Conservation (phyloP, 2,888 invertebrate species). For the Hedya salicella region DNA sequence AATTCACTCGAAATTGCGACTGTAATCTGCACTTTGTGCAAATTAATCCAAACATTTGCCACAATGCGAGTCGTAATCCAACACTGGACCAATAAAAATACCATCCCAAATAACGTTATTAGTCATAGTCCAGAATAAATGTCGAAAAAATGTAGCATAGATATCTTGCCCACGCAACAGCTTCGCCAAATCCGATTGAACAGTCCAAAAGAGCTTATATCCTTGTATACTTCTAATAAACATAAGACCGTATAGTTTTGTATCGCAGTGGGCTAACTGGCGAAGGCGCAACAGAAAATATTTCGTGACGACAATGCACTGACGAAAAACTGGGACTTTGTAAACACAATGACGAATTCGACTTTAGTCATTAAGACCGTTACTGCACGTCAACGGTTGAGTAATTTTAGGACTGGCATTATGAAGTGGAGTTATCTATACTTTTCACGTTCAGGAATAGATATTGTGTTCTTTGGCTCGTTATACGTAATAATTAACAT, state of each 20-base stretch:
- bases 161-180: slow-evolving; percentile 64
- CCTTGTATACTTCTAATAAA: neutral
- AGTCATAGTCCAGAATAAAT: slow-evolving; percentile 74
- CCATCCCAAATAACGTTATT: slow-evolving; percentile 70
- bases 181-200: slow-evolving; percentile 59
- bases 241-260: slow-evolving; percentile 25
- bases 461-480: slow-evolving; percentile 25
- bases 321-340: slow-evolving; percentile 51
- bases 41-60: slow-evolving; percentile 60
- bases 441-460: slow-evolving; percentile 23
- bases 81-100: slow-evolving; percentile 72
- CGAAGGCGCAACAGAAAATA: slow-evolving; percentile 48
- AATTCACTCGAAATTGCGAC: slow-evolving; percentile 22
- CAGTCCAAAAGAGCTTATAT: slow-evolving; percentile 13
- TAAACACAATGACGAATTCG: slow-evolving; percentile 55
- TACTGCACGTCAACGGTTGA: slow-evolving; percentile 38
- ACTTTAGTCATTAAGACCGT: slow-evolving; percentile 38
- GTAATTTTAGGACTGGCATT: slow-evolving; percentile 36
- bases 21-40: slow-evolving; percentile 46
- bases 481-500: slow-evolving; percentile 23
- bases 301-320: slow-evolving; percentile 53
- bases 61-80: slow-evolving; percentile 63
- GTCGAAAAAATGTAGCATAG: slow-evolving; percentile 62
- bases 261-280: neutral
- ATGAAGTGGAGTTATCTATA: slow-evolving; percentile 29